A percentile compares a stretch with the other conserved stretches of the same genome.
Evolutionary conservation across 2,888 invertebrate species (phyloP).

Genomic region (Aphrophora alni): DNA sequence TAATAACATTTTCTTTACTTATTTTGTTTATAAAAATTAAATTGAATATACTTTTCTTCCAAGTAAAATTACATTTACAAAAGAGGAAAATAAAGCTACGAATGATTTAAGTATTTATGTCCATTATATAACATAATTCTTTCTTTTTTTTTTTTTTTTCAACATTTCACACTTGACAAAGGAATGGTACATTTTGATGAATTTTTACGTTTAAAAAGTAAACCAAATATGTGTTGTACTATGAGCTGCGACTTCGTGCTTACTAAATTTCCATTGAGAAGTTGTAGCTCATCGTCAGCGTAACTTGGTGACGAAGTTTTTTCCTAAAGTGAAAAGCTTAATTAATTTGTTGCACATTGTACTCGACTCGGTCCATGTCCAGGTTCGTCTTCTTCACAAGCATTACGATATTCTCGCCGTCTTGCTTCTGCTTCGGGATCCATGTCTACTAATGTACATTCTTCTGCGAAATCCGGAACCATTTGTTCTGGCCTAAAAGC

Average conservation of each 20-base stretch:
- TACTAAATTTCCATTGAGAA: too few species aligned
- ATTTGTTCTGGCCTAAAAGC: constrained; percentile 61
- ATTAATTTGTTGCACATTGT: constrained; percentile 79
- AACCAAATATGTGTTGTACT: background rate
- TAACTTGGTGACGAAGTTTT: background rate
- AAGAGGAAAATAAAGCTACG: background rate
- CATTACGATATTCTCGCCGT: constrained; percentile 70
- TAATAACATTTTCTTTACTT: background rate
- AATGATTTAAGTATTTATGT: background rate
- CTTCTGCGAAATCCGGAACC: constrained; percentile 80
- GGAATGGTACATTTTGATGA: background rate
- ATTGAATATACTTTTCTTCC: background rate
- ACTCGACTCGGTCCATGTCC: constrained; percentile 69
- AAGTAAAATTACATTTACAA: background rate
- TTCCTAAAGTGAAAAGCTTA: background rate
- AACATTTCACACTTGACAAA: background rate
- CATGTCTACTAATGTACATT: constrained; percentile 73
- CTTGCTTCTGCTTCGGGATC: constrained; percentile 78
- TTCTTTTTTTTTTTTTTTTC: too few species aligned
- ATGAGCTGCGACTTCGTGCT: too few species aligned
- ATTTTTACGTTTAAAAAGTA: background rate
- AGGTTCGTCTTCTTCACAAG: constrained; percentile 82
- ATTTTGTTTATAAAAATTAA: background rate
- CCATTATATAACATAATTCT: background rate
- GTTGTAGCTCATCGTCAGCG: background rate